Conservation (phyloP, 1,140 invertebrate genomes). For the Drosophila rhopaloa region DNA sequence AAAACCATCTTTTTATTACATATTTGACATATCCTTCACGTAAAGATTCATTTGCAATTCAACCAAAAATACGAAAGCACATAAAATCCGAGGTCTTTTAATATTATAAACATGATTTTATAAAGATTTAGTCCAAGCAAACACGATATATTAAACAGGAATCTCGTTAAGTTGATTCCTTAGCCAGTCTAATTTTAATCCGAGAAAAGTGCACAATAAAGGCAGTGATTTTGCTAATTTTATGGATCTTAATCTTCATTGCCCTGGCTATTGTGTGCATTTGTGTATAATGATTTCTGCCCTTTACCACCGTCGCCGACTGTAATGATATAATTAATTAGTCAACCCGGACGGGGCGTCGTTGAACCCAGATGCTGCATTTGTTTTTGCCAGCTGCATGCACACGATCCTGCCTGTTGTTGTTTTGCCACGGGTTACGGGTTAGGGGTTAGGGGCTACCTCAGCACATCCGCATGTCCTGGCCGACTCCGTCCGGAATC, state of each 20-base stretch:
- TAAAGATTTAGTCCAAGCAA: too few species aligned
- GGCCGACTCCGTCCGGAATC: not conserved
- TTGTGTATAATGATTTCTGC: slow-evolving; percentile 28
- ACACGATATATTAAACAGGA: too few species aligned
- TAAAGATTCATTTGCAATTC: too few species aligned
- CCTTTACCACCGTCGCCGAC: not conserved
- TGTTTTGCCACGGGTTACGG: slow-evolving; percentile 3
- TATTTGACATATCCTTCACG: too few species aligned
- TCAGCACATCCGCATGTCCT: slow-evolving; percentile 2
- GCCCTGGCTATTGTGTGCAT: not conserved
- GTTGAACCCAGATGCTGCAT: slow-evolving; percentile 20
- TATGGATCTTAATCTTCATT: slow-evolving; percentile 5
- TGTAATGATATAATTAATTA: slow-evolving; percentile 63
- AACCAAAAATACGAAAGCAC: too few species aligned
- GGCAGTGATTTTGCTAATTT: slow-evolving; percentile 23
- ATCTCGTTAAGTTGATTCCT: not conserved
- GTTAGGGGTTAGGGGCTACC: not conserved
- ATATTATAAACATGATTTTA: too few species aligned
- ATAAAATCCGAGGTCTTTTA: too few species aligned
- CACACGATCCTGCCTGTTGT: slow-evolving; percentile 35
- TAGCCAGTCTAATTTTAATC: not conserved
- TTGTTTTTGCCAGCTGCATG: slow-evolving; percentile 54
- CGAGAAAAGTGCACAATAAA: not conserved
- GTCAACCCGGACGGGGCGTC: slow-evolving; percentile 8
- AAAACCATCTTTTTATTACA: too few species aligned